These are phyloP conservation scores for Tinamus major DNA, from an alignment of 2,797 vertebrate species.

Conservation along the genomic window DNA sequence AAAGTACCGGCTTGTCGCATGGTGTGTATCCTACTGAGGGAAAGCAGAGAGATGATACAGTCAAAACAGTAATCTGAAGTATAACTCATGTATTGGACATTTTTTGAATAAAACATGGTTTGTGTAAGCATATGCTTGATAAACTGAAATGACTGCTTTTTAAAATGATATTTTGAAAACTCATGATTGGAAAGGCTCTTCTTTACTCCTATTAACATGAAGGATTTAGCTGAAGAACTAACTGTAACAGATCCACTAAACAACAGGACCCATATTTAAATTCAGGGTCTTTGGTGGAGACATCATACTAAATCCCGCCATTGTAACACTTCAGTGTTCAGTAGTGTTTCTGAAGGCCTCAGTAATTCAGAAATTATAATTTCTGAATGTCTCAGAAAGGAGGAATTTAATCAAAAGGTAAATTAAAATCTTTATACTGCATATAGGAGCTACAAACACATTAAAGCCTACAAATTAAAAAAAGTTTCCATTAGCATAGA, in stretches of 20 bases:
- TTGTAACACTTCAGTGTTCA: neutral
- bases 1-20: neutral
- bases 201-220: neutral
- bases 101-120: neutral
- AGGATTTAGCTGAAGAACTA: neutral
- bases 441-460: neutral
- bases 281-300: neutral
- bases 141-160: neutral
- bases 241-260: neutral
- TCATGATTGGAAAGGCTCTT: neutral
- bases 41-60: neutral
- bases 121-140: neutral
- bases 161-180: neutral
- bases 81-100: neutral
- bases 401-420: neutral
- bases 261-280: neutral
- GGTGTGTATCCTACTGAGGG: neutral
- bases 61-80: neutral
- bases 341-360: neutral
- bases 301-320: neutral
- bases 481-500: neutral
- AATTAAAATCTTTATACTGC: neutral
- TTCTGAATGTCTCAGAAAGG: neutral
- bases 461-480: neutral
- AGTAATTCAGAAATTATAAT: neutral